phyloP scores from a whole-genome alignment of 2,113 vertebrate genomes.

The Leucoraja erinaceus region DNA sequence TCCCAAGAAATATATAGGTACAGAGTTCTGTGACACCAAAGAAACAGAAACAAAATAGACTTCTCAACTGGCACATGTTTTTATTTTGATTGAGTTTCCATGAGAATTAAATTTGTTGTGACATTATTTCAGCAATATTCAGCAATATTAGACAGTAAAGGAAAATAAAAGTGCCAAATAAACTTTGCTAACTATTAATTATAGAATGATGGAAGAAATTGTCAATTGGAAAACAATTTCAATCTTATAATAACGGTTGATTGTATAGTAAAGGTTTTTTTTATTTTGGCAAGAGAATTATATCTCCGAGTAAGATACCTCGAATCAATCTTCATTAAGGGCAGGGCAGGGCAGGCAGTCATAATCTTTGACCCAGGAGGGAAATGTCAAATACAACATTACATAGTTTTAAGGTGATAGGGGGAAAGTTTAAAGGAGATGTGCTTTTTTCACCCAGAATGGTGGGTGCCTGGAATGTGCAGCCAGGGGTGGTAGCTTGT shows the following conservation, averaged over 20 bases:
- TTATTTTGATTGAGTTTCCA: constrained; percentile 6
- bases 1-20: background rate
- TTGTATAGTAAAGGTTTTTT: background rate
- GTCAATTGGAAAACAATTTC: background rate
- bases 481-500: no score
- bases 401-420: no score
- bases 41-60: background rate
- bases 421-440: no score
- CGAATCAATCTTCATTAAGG: background rate
- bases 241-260: background rate
- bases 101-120: background rate
- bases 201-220: background rate
- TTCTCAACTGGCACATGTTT: background rate
- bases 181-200: background rate
- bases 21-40: background rate
- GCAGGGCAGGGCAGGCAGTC: no score
- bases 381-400: no score
- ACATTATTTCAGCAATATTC: background rate
- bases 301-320: background rate
- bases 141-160: background rate
- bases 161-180: background rate
- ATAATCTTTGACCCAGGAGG: no score
- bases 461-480: no score
- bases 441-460: no score
- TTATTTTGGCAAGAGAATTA: background rate